These are phyloP conservation scores for Colaptes auratus DNA, from an alignment of 2,113 vertebrate species.

Conservation along the genomic window DNA sequence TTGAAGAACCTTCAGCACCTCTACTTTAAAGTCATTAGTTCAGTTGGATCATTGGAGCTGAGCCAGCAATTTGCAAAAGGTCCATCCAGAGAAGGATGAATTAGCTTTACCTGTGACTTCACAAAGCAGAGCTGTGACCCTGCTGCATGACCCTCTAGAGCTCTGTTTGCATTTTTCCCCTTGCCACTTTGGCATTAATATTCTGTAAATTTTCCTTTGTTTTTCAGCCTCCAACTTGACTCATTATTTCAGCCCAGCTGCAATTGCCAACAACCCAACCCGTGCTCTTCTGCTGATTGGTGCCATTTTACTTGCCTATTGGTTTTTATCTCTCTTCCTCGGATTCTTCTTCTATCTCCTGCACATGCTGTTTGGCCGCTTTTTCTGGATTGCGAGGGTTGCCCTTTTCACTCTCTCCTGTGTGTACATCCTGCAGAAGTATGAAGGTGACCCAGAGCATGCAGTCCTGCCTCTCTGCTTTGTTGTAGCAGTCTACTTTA, in stretches of 20 bases:
- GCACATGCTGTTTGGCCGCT: slow-evolving; percentile 89
- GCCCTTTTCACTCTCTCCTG: slow-evolving; percentile 91
- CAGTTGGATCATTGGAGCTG: background rate
- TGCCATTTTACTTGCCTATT: slow-evolving; percentile 84
- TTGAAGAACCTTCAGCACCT: background rate
- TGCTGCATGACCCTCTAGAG: background rate
- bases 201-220: background rate
- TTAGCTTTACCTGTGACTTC: background rate
- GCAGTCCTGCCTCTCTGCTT: slow-evolving; percentile 91
- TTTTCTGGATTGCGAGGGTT: slow-evolving; percentile 91
- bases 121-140: background rate
- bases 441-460: slow-evolving; percentile 90
- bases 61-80: background rate
- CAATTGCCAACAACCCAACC: slow-evolving; percentile 79
- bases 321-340: slow-evolving; percentile 91
- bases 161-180: background rate
- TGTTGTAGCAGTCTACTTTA: slow-evolving; percentile 93
- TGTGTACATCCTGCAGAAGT: slow-evolving; percentile 95
- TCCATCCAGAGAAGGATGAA: background rate
- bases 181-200: background rate
- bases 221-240: slow-evolving; percentile 88
- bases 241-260: slow-evolving; percentile 90
- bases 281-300: slow-evolving; percentile 88
- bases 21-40: background rate
- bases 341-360: slow-evolving; percentile 90